These are phyloP conservation scores for Petromus typicus DNA, from an alignment of 2,113 vertebrate species.

Conservation along the genomic window DNA sequence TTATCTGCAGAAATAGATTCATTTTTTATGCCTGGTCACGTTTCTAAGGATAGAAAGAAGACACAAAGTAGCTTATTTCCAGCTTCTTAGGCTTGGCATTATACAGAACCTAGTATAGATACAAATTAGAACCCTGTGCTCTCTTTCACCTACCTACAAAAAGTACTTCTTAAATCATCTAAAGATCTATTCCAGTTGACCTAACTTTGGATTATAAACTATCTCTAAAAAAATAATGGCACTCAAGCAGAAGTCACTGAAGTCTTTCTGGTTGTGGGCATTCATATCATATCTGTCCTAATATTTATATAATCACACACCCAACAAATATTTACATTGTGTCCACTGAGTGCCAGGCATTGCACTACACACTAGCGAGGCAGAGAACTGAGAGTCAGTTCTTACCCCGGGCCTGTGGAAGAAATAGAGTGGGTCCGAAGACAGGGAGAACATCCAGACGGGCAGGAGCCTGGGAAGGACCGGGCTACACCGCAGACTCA, in stretches of 20 bases:
- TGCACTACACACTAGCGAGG: neutral
- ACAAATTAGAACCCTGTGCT: neutral
- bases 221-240: neutral
- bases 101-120: neutral
- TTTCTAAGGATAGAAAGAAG: neutral
- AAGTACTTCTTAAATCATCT: neutral
- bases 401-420: neutral
- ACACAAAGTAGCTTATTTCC: neutral
- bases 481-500: fast-evolving
- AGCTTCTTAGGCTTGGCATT: slow-evolving; percentile 11
- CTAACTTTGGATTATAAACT: slow-evolving; percentile 6
- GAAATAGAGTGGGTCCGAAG: fast-evolving
- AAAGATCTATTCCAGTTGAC: neutral
- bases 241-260: neutral
- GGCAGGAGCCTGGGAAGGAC: no score
- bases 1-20: neutral
- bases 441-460: fast-evolving
- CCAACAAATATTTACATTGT: slow-evolving; percentile 56
- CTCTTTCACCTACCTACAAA: neutral
- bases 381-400: neutral
- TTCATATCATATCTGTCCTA: neutral
- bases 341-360: neutral
- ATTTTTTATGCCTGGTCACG: neutral
- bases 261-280: neutral
- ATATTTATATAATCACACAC: slow-evolving; percentile 49